Percentiles rank a stretch among this genome's conserved stretches.
Conservation (phyloP, 2,888 invertebrate genomes). For the Megamerina dolium region DNA sequence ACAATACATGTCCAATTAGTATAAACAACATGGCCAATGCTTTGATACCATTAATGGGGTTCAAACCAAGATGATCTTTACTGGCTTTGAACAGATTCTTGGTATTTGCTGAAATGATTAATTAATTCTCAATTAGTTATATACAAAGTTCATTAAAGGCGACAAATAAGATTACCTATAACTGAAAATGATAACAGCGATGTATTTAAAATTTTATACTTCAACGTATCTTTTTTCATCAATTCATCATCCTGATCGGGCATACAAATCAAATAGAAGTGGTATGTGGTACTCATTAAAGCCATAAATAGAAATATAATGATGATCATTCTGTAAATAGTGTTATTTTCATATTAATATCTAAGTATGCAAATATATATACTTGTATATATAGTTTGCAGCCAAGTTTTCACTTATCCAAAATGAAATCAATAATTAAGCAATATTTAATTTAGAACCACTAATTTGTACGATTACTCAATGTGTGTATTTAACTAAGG, state of each 20-base stretch:
- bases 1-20: constrained; percentile 59
- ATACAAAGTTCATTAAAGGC: background rate
- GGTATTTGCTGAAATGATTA: constrained; percentile 31
- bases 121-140: background rate
- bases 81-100: constrained; percentile 31
- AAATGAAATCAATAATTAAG: too few species aligned
- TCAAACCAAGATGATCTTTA: constrained; percentile 57
- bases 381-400: too few species aligned
- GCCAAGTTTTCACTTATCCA: too few species aligned
- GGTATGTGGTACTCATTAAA: constrained; percentile 52
- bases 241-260: constrained; percentile 14
- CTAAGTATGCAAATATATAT: constrained; percentile 1
- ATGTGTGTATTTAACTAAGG: too few species aligned
- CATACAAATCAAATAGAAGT: constrained; percentile 44
- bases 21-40: constrained; percentile 64
- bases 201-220: constrained; percentile 27
- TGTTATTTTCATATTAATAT: background rate
- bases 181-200: constrained; percentile 38
- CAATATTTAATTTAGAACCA: too few species aligned
- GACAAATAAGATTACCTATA: constrained; percentile 28
- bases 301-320: constrained; percentile 50
- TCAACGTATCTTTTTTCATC: constrained; percentile 31
- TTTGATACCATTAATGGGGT: constrained; percentile 62
- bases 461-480: too few species aligned
- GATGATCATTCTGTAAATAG: constrained; percentile 51